phyloP scores from a whole-genome alignment of 2,113 vertebrate species.

The Mustelus asterias region DNA sequence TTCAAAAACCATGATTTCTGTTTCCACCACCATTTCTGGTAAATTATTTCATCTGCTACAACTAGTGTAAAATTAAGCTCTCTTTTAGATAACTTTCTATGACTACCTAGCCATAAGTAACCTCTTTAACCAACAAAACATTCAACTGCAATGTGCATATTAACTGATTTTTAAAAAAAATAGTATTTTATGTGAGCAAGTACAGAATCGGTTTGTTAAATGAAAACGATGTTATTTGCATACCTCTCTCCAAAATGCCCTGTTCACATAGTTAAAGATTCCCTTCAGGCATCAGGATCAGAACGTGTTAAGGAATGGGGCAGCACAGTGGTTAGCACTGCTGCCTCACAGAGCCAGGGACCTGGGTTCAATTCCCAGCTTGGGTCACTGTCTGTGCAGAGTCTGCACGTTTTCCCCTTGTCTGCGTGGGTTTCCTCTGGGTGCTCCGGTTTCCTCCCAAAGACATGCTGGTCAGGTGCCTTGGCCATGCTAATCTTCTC shows the following conservation, averaged over 20 bases:
- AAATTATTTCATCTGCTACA: neutral
- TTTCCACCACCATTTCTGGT: neutral
- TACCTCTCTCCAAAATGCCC: neutral
- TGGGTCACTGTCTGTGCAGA: no score
- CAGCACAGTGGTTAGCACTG: no score
- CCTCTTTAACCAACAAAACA: neutral
- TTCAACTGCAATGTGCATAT: neutral
- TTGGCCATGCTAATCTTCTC: no score
- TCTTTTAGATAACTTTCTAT: neutral
- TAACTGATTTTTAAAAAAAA: neutral
- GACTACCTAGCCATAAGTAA: neutral
- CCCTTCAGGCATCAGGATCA: neutral
- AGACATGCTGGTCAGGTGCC: no score
- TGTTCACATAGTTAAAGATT: neutral
- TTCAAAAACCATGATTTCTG: neutral
- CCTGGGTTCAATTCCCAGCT: no score
- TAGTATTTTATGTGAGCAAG: neutral
- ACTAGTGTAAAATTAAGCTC: neutral
- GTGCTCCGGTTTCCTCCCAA: no score
- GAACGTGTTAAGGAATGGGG: no score
- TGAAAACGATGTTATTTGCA: neutral
- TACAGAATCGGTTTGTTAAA: neutral
- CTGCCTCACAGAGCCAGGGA: no score
- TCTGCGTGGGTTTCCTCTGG: no score
- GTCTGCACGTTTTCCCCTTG: no score